Evolutionary conservation across 1,140 invertebrate genomes (phyloP).

Genomic region (Centruroides vittatus): DNA sequence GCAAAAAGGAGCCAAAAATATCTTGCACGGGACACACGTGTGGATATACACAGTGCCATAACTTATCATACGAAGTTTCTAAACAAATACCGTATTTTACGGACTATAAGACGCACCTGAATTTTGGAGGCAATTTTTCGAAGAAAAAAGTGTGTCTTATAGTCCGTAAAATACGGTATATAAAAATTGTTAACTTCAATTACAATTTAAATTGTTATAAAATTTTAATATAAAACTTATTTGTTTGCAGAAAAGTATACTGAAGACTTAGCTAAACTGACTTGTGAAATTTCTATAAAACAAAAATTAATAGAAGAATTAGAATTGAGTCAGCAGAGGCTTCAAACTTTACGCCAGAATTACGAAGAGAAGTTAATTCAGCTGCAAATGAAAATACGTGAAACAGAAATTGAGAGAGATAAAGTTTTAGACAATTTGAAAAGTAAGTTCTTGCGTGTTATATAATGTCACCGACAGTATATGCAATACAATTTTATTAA

Average conservation of each 20-base stretch:
- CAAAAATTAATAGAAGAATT: slow-evolving; percentile 84
- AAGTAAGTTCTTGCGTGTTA: not conserved
- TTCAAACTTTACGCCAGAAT: slow-evolving; percentile 68
- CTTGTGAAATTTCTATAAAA: slow-evolving; percentile 21
- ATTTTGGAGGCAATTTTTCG: no score
- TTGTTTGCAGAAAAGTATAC: slow-evolving; percentile 12
- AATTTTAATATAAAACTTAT: not conserved
- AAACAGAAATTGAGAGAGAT: slow-evolving; percentile 84
- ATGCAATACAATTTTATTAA: not conserved
- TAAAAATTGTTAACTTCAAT: no score
- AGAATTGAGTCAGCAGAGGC: slow-evolving; percentile 65
- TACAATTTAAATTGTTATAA: not conserved
- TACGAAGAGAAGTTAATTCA: slow-evolving; percentile 87
- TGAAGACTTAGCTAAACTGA: slow-evolving; percentile 15
- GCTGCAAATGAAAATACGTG: slow-evolving; percentile 66
- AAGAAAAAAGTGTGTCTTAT: no score
- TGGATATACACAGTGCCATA: no score
- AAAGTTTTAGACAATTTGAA: slow-evolving; percentile 52
- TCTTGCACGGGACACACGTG: no score
- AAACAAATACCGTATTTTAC: no score
- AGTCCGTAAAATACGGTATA: no score
- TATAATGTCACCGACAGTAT: not conserved
- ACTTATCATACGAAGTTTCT: no score
- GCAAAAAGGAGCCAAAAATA: no score
- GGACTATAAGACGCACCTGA: no score